A percentile compares a stretch with the other conserved stretches of the same genome.
Conservation (phyloP, 2,888 invertebrate genomes). For the Anticlea derivata region DNA sequence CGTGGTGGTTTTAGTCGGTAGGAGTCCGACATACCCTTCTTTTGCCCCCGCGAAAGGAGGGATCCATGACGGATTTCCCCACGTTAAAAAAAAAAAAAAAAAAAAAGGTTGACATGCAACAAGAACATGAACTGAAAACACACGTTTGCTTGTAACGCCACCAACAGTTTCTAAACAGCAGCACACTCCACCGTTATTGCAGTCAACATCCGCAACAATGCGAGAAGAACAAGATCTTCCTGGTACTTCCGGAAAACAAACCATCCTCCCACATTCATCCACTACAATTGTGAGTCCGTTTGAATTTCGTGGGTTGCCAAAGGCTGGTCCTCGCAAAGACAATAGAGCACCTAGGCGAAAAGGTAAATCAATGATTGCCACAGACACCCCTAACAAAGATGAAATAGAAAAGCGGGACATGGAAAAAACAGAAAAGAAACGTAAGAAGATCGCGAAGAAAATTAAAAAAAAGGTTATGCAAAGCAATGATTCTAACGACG, state of each 20-base stretch:
- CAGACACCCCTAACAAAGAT: slow-evolving; percentile 44
- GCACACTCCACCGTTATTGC: slow-evolving; percentile 2
- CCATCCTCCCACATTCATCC: slow-evolving; percentile 10
- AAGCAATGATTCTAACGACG: slow-evolving; percentile 24
- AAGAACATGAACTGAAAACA: slow-evolving; percentile 1
- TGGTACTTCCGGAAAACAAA: slow-evolving; percentile 5
- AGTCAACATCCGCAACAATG: slow-evolving; percentile 6
- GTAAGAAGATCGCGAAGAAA: slow-evolving; percentile 20
- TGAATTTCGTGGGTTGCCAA: slow-evolving; percentile 34
- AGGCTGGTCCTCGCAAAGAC: slow-evolving; percentile 36
- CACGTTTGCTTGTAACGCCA: slow-evolving; percentile 2
- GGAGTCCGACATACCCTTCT: too few relatives aligned
- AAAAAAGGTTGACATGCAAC: too few relatives aligned
- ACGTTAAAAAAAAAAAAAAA: too few relatives aligned
- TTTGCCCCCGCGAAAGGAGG: too few relatives aligned
- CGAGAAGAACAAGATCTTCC: slow-evolving; percentile 7
- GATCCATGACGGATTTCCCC: too few relatives aligned
- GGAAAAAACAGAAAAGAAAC: slow-evolving; percentile 4
- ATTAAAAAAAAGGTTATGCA: slow-evolving; percentile 30
- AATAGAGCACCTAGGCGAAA: slow-evolving; percentile 35
- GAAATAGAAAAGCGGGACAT: slow-evolving; percentile 21
- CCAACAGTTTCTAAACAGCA: not conserved
- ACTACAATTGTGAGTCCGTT: slow-evolving; percentile 33
- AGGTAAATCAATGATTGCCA: slow-evolving; percentile 42
- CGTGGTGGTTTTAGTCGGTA: too few relatives aligned